Conservation (phyloP, 2,797 vertebrate genomes). For the Enteromius argenteus region DNA sequence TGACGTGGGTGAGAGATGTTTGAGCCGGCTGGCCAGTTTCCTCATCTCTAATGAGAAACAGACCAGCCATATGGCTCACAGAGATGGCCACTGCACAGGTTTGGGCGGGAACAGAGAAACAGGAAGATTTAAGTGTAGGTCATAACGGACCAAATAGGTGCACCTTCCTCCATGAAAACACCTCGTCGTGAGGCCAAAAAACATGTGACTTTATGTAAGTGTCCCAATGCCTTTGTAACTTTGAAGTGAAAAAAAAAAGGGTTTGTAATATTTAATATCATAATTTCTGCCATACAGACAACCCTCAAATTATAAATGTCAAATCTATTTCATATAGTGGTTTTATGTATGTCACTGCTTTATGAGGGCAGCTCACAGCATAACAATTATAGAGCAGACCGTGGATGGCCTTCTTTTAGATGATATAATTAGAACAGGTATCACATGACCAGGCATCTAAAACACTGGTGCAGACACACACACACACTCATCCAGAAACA, state of each 20-base stretch:
- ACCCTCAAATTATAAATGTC: background rate
- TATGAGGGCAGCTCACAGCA: constrained; percentile 13
- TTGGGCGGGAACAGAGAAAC: constrained; percentile 32
- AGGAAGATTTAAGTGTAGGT: constrained; percentile 20
- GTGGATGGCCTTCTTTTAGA: constrained; percentile 71
- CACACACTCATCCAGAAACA: constrained; percentile 35
- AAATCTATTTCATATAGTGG: background rate
- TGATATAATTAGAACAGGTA: constrained; percentile 83
- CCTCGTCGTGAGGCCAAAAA: background rate
- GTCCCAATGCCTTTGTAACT: background rate
- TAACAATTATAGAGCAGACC: constrained; percentile 19
- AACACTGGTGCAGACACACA: constrained; percentile 78
- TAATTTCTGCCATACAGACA: background rate
- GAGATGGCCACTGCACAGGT: constrained; percentile 35
- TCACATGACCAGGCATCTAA: constrained; percentile 82
- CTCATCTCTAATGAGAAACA: constrained; percentile 77
- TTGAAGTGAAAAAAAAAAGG: background rate
- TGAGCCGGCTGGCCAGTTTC: constrained; percentile 70
- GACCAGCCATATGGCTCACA: constrained; percentile 47
- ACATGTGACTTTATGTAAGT: background rate
- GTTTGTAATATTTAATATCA: background rate
- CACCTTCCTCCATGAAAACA: constrained; percentile 9
- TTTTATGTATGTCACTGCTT: constrained; percentile 35
- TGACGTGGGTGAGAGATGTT: constrained; percentile 60
- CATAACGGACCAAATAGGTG: background rate